Base-by-base conservation (phyloP, 2,888 invertebrate genomes). In the Luffia ferchaultella region DNA sequence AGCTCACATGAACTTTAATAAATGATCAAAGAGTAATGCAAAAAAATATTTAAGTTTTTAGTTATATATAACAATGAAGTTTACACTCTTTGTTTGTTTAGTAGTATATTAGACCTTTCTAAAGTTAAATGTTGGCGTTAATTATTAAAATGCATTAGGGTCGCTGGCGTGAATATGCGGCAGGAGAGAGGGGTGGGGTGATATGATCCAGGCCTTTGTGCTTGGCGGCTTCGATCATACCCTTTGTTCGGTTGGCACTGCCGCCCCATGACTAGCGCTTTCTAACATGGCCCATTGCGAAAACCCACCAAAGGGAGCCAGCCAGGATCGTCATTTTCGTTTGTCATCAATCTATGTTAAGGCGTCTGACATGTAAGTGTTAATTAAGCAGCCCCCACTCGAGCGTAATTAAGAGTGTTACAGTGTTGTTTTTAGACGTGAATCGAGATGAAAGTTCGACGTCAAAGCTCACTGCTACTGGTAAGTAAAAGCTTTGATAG, bases 301-400 rank as follows among this genome's bases (percentile, higher is more conserved):
- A 68, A 68, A 68, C 66, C 72, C 69, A 64, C 67, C 68, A 70
- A 72, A 70, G 68, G 71, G 70, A 72, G 65, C 62, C 66, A 67
- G 66, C 68, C 60, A 70, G 16, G 70, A 70, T 77, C 80, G 80
- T 80, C 83, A 83, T 79, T 79, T 76, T 79, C 77, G 74, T 76
- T 76, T 82, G 82, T 82, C 82, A 83, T 83, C 83, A 83, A 83
- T 83, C 83, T 82, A 79, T 76, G 82, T 83, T 80, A 80, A 73
- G 68, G 66, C 63, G 66, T 68, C 75, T 79, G 82, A 82, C 82
- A 80, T 78, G 82, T 76, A 82, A 82, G 82, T 83, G 80, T 80
- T 83, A 83, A 83, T 83, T 82, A 82, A 80, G 78, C 77, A 78
- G 73, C 70, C 79, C 80, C 73, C 77, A 79, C 80, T 79, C 79